Percentiles rank a stretch among this genome's conserved stretches.
Evolutionary conservation across 2,113 vertebrate species (phyloP).

Genomic region (Hirundichthys speculiger): DNA sequence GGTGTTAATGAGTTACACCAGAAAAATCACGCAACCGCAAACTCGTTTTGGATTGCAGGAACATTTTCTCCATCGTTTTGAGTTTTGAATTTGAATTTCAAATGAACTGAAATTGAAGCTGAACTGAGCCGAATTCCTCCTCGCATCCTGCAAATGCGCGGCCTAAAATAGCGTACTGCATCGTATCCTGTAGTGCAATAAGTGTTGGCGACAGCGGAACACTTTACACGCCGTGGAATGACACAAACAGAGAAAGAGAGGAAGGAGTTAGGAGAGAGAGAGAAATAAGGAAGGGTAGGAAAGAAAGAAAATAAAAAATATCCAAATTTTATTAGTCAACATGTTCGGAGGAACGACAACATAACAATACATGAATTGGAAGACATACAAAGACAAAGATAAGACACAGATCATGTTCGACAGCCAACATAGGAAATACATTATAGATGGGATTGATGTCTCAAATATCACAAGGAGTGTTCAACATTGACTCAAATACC

Average conservation of each 20-base stretch:
- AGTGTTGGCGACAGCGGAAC: slow-evolving; percentile 51
- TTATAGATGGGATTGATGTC: slow-evolving; percentile 45
- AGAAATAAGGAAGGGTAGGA: slow-evolving; percentile 21
- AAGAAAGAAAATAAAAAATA: slow-evolving; percentile 46
- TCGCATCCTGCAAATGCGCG: slow-evolving; percentile 39
- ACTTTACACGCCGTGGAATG: slow-evolving; percentile 39
- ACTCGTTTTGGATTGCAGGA: neutral
- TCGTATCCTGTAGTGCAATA: slow-evolving; percentile 59
- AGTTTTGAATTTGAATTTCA: slow-evolving; percentile 12
- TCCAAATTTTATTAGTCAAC: slow-evolving; percentile 62
- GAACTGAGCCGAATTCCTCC: neutral
- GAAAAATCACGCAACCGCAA: slow-evolving; percentile 50
- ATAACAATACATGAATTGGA: slow-evolving; percentile 68
- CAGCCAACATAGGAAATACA: slow-evolving; percentile 59
- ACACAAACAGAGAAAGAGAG: slow-evolving; percentile 19
- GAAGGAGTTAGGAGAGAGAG: slow-evolving; percentile 1
- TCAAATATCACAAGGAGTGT: slow-evolving; percentile 63
- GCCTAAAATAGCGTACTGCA: slow-evolving; percentile 49
- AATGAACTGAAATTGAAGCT: slow-evolving; percentile 25
- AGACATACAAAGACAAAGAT: slow-evolving; percentile 75
- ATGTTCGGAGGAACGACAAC: slow-evolving; percentile 57
- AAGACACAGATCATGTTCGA: slow-evolving; percentile 67
- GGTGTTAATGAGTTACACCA: slow-evolving; percentile 37
- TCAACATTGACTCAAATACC: slow-evolving; percentile 61
- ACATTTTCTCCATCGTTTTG: slow-evolving; percentile 2